phyloP scores from a whole-genome alignment of 1,140 invertebrate genomes.

The Oreohelix idahoensis region DNA sequence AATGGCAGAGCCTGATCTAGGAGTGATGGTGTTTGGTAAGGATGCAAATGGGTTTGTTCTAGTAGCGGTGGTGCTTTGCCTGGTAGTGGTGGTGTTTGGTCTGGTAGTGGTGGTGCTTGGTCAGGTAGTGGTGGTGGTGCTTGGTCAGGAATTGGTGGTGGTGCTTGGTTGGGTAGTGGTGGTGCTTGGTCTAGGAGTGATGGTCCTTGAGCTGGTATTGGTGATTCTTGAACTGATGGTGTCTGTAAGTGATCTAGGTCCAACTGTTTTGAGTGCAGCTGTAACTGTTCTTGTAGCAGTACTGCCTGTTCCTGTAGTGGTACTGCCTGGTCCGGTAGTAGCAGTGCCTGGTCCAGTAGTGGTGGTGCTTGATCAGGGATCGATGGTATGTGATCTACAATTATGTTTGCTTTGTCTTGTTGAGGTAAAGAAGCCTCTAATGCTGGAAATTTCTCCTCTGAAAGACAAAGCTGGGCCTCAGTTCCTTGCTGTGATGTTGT shows the following conservation, averaged over 20 bases:
- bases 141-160: not conserved
- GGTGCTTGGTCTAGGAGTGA: not conserved
- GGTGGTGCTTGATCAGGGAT: not conserved
- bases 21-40: not conserved
- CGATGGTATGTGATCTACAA: no score
- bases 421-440: no score
- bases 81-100: not conserved
- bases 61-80: not conserved
- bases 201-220: not conserved
- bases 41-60: not conserved
- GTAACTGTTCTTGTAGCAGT: no score
- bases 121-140: conserved; percentile 1
- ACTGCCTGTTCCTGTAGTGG: not conserved
- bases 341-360: not conserved
- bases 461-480: not conserved
- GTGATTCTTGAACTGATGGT: not conserved
- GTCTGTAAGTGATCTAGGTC: not conserved
- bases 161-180: not conserved
- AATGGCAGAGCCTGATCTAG: not conserved
- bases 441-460: not conserved
- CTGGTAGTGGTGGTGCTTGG: not conserved
- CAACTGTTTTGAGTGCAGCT: no score
- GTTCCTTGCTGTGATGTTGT: not conserved
- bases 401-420: no score
- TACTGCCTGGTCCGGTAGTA: not conserved